These are phyloP conservation scores for Dorcus hopei DNA, from an alignment of 2,888 invertebrate genomes.

Conservation along the genomic window DNA sequence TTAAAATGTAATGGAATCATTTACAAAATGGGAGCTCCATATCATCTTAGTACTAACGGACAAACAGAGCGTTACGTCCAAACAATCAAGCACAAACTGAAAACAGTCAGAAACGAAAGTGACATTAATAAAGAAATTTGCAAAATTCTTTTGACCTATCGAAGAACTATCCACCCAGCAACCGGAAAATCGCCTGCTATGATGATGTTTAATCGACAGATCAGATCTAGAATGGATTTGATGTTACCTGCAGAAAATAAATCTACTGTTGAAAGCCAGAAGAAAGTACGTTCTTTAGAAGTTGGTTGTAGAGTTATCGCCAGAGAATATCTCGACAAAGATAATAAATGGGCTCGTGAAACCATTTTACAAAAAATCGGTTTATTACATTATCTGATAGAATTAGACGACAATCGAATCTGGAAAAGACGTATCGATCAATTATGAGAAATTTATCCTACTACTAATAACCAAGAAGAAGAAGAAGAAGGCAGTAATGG, in stretches of 20 bases:
- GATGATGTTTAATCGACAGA: conserved; percentile 22
- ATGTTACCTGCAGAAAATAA: not conserved
- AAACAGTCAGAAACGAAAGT: not conserved
- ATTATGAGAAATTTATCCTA: not conserved
- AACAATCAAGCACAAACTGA: conserved; percentile 9
- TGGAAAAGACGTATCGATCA: conserved; percentile 7
- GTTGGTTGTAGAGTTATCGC: conserved; percentile 1
- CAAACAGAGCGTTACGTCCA: conserved; percentile 18
- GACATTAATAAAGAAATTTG: not conserved
- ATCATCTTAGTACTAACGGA: conserved; percentile 22
- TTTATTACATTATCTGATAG: conserved; percentile 1
- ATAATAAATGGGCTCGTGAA: conserved; percentile 1
- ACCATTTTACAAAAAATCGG: conserved; percentile 1
- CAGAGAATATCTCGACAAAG: not conserved
- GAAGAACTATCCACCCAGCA: conserved; percentile 17
- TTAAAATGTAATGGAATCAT: conserved; percentile 13
- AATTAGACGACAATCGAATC: not conserved
- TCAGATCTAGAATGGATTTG: conserved; percentile 13
- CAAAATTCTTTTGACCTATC: conserved; percentile 9
- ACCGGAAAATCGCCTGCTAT: conserved; percentile 21
- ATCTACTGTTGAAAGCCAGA: not conserved
- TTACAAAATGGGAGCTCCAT: conserved; percentile 17
- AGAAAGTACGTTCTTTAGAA: too few species aligned
- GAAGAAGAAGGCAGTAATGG: too few species aligned
- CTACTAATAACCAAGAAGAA: too few species aligned